Evolutionary conservation across 2,113 vertebrate species (phyloP).

Genomic region (Phylloscopus trochiloides): DNA sequence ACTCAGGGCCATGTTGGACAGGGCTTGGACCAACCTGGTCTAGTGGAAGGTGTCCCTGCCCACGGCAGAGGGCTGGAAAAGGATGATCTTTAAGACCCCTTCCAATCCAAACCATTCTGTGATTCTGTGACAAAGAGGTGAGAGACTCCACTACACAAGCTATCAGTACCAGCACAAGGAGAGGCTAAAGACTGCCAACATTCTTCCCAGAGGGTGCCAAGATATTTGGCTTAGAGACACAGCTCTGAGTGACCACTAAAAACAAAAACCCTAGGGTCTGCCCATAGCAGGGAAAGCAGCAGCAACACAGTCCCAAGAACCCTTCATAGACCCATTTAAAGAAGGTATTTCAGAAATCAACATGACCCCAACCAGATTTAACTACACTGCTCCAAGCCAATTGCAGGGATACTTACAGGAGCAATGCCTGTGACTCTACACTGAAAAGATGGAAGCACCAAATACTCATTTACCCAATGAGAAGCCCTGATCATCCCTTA

Average conservation of each 20-base stretch:
- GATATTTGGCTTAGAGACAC: not conserved
- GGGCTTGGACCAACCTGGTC: not conserved
- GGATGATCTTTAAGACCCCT: not conserved
- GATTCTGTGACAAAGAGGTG: not conserved
- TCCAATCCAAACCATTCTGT: not conserved
- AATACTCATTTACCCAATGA: fast-evolving
- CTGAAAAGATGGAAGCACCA: fast-evolving
- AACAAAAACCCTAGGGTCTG: not conserved
- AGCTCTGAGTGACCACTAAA: fast-evolving
- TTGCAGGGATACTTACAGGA: not conserved
- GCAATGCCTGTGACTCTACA: not conserved
- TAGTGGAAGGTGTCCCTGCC: not conserved
- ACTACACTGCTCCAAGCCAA: not conserved
- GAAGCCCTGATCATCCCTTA: not conserved
- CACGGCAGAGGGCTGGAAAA: not conserved
- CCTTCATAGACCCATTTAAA: fast-evolving
- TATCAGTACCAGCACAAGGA: not conserved
- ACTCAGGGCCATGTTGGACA: not conserved
- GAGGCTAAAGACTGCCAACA: not conserved
- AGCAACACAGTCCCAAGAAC: not conserved
- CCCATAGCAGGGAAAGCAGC: fast-evolving
- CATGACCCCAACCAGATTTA: fast-evolving
- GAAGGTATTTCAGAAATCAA: not conserved
- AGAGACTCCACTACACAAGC: not conserved
- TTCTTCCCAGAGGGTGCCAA: fast-evolving